A percentile compares a stretch with the other conserved stretches of the same genome.
These are phyloP conservation scores for Oreochromis spilurus DNA, from an alignment of 2,113 vertebrate genomes.

Conservation along the genomic window DNA sequence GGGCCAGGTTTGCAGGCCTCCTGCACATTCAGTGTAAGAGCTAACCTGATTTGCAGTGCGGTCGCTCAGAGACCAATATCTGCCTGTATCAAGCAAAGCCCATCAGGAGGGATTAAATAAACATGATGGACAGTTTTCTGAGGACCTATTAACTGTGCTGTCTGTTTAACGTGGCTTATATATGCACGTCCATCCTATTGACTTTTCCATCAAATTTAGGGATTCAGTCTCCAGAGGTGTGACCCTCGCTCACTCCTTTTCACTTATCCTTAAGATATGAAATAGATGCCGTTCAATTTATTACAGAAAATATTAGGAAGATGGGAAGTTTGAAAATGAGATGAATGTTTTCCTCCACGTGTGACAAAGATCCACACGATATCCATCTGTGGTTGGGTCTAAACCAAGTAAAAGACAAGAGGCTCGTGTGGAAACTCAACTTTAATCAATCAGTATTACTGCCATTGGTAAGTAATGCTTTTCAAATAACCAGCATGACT, in stretches of 20 bases:
- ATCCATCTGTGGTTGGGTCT: constrained; percentile 14
- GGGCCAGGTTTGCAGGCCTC: constrained; percentile 58
- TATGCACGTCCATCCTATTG: not conserved
- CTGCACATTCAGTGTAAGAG: constrained; percentile 51
- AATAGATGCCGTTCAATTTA: not conserved
- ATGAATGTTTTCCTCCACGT: not conserved
- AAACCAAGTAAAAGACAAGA: not conserved
- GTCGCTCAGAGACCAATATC: constrained; percentile 63
- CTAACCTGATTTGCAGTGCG: constrained; percentile 62
- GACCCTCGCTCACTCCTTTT: not conserved
- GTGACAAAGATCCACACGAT: not conserved
- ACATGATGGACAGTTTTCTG: constrained; percentile 53
- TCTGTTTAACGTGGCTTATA: constrained; percentile 21
- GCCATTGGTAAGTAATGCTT: constrained; percentile 1
- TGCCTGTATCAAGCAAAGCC: constrained; percentile 46
- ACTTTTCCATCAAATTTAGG: not conserved
- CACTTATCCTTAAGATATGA: not conserved
- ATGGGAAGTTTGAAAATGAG: constrained; percentile 5
- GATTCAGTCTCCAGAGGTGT: not conserved
- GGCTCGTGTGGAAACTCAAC: constrained; percentile 5
- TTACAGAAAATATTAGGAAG: not conserved
- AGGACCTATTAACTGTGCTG: constrained; percentile 31
- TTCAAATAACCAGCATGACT: constrained; percentile 22
- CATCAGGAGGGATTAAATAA: constrained; percentile 64
- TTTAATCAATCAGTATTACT: constrained; percentile 39